Base-by-base conservation (phyloP, 1,140 invertebrate species). In the Lasioglossum baleicum region DNA sequence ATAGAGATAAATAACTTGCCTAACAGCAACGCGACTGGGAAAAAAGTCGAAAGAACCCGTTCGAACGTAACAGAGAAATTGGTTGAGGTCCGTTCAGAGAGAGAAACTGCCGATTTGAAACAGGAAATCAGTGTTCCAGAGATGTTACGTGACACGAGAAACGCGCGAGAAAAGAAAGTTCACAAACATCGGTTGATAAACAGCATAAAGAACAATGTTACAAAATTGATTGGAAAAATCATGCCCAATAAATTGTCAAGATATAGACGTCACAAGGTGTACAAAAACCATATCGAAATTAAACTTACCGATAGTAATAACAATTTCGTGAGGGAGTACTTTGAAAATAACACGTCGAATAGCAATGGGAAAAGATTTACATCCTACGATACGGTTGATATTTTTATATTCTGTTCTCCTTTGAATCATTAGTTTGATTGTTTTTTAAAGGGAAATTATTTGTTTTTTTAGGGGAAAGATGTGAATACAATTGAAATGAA, bases 341-440 rank as follows among this genome's bases (percentile, higher is more conserved):
- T 22, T 40, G 48, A 13, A 7, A 4, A 31, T 42, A 26, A 2
- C 15, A 20, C 6, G 22, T 44, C 42, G 48, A 73, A n/a, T 13
- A 17, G 4, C n/a, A 26, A 44, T 15, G 31, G 58, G 13, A 53
- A 26, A 53, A 31, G 4, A 42, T n/a, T 8, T 53, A 42, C 10
- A n/a, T 0, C 51, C 71, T 53, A 26, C 22, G n/a, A 83, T 35
- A 69, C 44, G 31, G 76, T 61, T 65, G 11, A 56, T 71, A 80
- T 44, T 22, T 72, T 73, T 68, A 11, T 11, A 11, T 11, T 48
- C 13, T 63, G 56, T 75, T 15, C 7, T 44, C 66, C 35, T 65
- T 42, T 44, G 6, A 35, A 13, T 35, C 13, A 3, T 53, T 26
- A 8, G 51, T 60, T 75, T 40, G 7, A 56, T 40, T 81, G 15